phyloP scores from a whole-genome alignment of 2,888 invertebrate genomes.

The Aelia acuminata region DNA sequence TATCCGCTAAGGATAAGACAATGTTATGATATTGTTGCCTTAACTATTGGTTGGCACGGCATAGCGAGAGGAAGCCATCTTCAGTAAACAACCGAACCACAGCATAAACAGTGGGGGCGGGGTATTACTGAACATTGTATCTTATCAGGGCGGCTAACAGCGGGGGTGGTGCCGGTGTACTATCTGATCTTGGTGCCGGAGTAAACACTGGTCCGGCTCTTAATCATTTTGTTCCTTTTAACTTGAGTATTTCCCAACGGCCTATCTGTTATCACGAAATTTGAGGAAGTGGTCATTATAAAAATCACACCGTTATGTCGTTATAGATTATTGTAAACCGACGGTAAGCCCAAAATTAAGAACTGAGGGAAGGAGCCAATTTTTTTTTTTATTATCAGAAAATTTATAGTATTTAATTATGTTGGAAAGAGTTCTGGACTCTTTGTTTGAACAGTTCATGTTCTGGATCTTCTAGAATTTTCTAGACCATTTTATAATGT shows the following conservation, averaged over 20 bases:
- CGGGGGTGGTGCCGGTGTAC: not conserved
- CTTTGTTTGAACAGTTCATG: no score
- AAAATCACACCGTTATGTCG: no score
- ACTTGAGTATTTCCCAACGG: not conserved
- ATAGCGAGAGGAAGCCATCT: not conserved
- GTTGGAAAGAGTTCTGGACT: no score
- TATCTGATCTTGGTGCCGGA: not conserved
- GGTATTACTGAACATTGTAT: slow-evolving; percentile 3
- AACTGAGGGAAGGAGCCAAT: no score
- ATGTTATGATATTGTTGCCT: not conserved
- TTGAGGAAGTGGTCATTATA: no score
- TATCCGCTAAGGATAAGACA: not conserved
- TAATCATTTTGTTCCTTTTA: not conserved
- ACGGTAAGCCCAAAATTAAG: no score
- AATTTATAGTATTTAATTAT: no score
- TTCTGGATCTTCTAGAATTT: no score
- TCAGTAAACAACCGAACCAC: not conserved
- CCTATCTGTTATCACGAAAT: no score
- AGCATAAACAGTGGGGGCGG: not conserved
- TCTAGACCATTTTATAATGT: no score
- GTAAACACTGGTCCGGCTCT: not conserved
- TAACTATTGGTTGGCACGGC: not conserved
- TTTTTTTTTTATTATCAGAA: no score
- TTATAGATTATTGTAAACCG: no score
- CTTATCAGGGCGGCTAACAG: not conserved